These are phyloP conservation scores for Cathartes aura DNA, from an alignment of 2,113 vertebrate genomes.

Conservation along the genomic window DNA sequence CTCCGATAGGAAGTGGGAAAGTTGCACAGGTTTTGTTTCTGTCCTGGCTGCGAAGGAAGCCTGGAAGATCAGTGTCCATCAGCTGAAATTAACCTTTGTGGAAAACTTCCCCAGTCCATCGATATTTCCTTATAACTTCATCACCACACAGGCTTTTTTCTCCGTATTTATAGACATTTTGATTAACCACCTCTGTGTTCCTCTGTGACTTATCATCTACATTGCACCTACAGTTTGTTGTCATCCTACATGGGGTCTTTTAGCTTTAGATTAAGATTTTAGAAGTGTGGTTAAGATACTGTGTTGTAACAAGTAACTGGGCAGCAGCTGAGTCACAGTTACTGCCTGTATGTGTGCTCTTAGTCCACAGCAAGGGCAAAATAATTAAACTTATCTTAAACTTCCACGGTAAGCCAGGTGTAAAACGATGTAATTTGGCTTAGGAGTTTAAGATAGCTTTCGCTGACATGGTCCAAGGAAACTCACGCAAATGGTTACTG, in stretches of 20 bases:
- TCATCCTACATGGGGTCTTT: background rate
- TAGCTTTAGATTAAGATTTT: background rate
- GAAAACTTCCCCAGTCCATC: background rate
- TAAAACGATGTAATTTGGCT: background rate
- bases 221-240: background rate
- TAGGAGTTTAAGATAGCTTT: background rate
- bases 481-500: background rate
- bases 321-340: background rate
- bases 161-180: background rate
- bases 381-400: background rate
- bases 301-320: background rate
- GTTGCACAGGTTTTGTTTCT: background rate
- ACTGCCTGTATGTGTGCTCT: background rate
- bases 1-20: accelerated
- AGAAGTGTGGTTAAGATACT: background rate
- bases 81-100: background rate
- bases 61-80: background rate
- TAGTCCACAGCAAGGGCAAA: background rate
- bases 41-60: background rate
- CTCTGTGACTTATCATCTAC: background rate
- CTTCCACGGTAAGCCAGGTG: background rate
- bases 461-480: background rate
- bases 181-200: background rate
- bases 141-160: background rate
- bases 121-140: background rate